Evolutionary conservation across 2,888 invertebrate species (phyloP).

Genomic region (Bombyx huttoni): DNA sequence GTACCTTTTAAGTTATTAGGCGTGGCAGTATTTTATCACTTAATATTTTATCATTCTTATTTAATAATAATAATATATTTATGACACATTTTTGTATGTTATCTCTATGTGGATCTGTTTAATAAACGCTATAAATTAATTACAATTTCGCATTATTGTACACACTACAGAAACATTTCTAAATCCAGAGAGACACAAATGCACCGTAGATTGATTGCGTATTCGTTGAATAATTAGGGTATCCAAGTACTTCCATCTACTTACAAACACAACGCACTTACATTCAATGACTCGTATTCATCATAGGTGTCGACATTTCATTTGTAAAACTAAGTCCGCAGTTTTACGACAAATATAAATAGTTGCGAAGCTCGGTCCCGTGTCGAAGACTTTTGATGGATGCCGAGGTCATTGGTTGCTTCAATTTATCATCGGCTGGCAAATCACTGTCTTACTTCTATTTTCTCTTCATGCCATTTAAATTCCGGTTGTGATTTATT

Average conservation of each 20-base stretch:
- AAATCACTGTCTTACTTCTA: constrained; percentile 46
- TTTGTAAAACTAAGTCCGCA: no score
- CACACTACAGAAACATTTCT: constrained; percentile 27
- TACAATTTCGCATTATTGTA: constrained; percentile 63
- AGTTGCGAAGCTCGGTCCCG: no score
- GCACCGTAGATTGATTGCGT: constrained; percentile 5
- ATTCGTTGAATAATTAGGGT: constrained; percentile 4
- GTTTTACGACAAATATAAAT: no score
- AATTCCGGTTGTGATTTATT: constrained; percentile 43
- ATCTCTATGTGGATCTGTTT: constrained; percentile 66
- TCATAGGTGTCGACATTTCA: constrained; percentile 12
- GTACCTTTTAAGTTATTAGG: constrained; percentile 57
- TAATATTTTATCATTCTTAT: constrained; percentile 52
- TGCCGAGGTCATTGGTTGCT: constrained; percentile 35
- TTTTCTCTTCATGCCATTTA: constrained; percentile 41
- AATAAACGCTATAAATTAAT: constrained; percentile 67
- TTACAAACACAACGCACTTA: constrained; percentile 35
- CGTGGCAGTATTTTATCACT: constrained; percentile 63
- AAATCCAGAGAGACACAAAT: constrained; percentile 11
- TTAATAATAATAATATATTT: constrained; percentile 46
- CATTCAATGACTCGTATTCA: constrained; percentile 32
- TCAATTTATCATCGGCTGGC: constrained; percentile 41
- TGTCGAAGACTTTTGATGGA: constrained; percentile 21
- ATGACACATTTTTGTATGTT: constrained; percentile 63
- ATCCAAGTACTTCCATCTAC: constrained; percentile 9